phyloP scores from a whole-genome alignment of 2,113 vertebrate genomes.

The Loxodonta africana region DNA sequence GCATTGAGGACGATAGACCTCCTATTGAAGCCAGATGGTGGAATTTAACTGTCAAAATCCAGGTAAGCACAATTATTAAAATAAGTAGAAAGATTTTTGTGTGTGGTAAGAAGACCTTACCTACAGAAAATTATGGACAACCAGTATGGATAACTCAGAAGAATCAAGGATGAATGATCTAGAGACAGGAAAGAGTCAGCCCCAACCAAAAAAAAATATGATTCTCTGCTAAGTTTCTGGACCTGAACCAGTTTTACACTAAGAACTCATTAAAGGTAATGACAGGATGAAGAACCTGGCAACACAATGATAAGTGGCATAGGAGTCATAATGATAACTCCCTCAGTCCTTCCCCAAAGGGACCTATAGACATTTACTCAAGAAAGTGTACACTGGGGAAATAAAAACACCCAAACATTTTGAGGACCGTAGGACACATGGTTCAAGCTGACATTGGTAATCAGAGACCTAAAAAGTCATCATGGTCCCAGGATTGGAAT shows the following conservation, averaged over 20 bases:
- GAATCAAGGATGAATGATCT: background rate
- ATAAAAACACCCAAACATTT: background rate
- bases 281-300: background rate
- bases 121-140: background rate
- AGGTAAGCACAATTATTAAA: background rate
- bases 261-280: background rate
- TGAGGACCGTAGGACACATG: background rate
- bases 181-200: background rate
- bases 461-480: background rate
- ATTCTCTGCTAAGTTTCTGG: background rate
- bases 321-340: background rate
- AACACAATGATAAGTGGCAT: accelerated
- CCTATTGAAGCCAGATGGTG: background rate
- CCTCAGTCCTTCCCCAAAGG: background rate
- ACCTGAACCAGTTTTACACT: background rate
- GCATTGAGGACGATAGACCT: background rate
- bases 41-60: background rate
- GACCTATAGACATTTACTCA: background rate
- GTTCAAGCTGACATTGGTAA: background rate
- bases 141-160: background rate
- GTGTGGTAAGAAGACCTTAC: background rate
- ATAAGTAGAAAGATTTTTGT: background rate
- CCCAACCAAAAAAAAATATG: background rate
- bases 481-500: background rate
- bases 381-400: background rate